Conservation (phyloP, 2,797 vertebrate genomes). For the Bradypus variegatus region DNA sequence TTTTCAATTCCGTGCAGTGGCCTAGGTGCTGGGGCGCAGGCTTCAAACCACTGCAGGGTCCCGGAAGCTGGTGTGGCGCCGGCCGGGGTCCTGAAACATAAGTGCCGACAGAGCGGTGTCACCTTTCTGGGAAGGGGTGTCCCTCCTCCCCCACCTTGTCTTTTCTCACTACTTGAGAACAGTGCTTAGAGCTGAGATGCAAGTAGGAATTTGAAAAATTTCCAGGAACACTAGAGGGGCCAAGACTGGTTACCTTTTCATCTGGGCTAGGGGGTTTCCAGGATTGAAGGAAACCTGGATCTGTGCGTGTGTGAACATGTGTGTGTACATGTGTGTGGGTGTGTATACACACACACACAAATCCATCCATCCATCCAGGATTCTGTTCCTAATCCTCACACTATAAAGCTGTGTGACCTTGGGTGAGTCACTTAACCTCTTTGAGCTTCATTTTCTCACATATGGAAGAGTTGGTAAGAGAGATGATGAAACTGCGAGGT, state of each 20-base stretch:
- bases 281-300: not conserved
- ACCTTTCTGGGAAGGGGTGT: not conserved
- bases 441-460: not conserved
- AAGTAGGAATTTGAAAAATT: not conserved
- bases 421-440: not conserved
- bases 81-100: not conserved
- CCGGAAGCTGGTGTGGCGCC: not conserved
- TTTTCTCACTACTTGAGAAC: not conserved
- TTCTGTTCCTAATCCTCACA: not conserved
- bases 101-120: rapidly evolving
- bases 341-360: no score
- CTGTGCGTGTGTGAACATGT: not conserved
- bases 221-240: no score
- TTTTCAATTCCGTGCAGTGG: constrained; percentile 28
- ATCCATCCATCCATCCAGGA: not conserved
- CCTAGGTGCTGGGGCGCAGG: not conserved
- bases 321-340: no score
- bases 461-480: not conserved
- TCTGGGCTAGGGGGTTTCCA: not conserved
- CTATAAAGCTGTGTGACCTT: not conserved
- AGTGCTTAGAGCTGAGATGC: not conserved
- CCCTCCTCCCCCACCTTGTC: not conserved
- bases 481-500: not conserved
- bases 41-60: not conserved
- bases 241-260: not conserved